These are phyloP conservation scores for Thereva unica DNA, from an alignment of 2,888 invertebrate species.

Conservation along the genomic window DNA sequence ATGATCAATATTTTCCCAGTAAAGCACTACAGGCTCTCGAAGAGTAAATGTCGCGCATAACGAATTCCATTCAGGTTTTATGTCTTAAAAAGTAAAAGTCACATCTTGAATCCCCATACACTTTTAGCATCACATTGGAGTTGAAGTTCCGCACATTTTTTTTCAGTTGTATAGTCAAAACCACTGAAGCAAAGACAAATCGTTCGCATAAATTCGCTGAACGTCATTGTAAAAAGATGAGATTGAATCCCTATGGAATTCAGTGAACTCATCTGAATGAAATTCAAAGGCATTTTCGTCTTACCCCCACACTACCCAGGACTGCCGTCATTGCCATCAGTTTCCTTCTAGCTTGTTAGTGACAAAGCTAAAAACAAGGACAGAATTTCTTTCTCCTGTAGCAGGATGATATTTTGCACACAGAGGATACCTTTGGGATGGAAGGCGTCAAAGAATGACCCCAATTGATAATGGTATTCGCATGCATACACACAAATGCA, in stretches of 20 bases:
- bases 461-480: constrained; percentile 5
- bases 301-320: no score
- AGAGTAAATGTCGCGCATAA: no score
- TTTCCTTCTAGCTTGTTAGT: constrained; percentile 13
- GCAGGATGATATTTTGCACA: not conserved
- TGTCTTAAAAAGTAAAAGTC: no score
- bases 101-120: no score
- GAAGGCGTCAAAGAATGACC: constrained; percentile 3
- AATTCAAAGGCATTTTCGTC: constrained; percentile 17
- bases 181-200: constrained; percentile 17
- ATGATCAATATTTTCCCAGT: no score
- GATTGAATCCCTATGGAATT: constrained; percentile 16
- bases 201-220: constrained; percentile 21
- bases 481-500: constrained; percentile 1
- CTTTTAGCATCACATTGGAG: no score
- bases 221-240: constrained; percentile 17
- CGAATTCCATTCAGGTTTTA: no score
- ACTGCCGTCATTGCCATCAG: no score
- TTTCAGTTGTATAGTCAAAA: constrained; percentile 9
- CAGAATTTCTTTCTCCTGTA: not conserved
- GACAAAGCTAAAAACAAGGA: constrained; percentile 1
- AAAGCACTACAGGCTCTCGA: no score
- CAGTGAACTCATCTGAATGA: constrained; percentile 26
- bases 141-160: not conserved
- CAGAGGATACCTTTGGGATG: not conserved